Evolutionary conservation across 2,113 vertebrate genomes (phyloP).

Genomic region (Tragelaphus buxtoni): DNA sequence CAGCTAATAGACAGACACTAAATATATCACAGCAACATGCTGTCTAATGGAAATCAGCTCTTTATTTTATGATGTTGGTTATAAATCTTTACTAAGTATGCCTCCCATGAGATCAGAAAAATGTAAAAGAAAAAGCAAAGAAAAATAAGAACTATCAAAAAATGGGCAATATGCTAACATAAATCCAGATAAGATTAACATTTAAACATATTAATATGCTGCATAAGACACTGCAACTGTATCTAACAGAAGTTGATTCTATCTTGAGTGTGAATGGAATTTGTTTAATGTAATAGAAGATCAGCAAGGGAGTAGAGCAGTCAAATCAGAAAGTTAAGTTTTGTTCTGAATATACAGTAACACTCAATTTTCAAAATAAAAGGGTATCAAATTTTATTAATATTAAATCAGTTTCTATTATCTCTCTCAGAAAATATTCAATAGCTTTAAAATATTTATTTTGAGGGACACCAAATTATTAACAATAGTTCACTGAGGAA

Average conservation of each 20-base stretch:
- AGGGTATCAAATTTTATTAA: not conserved
- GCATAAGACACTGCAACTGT: not conserved
- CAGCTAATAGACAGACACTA: slow-evolving; percentile 3
- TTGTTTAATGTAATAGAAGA: not conserved
- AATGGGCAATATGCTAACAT: not conserved
- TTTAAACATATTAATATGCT: not conserved
- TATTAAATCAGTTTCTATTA: not conserved
- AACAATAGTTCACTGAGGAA: not conserved
- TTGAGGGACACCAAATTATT: not conserved
- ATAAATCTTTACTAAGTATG: slow-evolving; percentile 38
- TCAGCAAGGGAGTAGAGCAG: not conserved
- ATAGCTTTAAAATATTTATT: not conserved
- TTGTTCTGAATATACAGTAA: not conserved
- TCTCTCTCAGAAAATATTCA: not conserved
- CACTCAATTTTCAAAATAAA: slow-evolving; percentile 12
- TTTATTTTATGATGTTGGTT: slow-evolving; percentile 28
- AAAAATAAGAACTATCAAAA: not conserved
- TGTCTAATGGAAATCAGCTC: slow-evolving; percentile 33
- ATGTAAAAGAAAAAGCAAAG: slow-evolving; percentile 9
- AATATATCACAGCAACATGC: not conserved
- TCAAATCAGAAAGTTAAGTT: not conserved
- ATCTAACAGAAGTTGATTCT: not conserved
- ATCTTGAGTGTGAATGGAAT: not conserved
- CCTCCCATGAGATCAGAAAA: slow-evolving; percentile 10
- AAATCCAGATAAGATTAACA: not conserved